These are phyloP conservation scores for Conistra vaccinii DNA, from an alignment of 2,888 invertebrate species.

Conservation along the genomic window DNA sequence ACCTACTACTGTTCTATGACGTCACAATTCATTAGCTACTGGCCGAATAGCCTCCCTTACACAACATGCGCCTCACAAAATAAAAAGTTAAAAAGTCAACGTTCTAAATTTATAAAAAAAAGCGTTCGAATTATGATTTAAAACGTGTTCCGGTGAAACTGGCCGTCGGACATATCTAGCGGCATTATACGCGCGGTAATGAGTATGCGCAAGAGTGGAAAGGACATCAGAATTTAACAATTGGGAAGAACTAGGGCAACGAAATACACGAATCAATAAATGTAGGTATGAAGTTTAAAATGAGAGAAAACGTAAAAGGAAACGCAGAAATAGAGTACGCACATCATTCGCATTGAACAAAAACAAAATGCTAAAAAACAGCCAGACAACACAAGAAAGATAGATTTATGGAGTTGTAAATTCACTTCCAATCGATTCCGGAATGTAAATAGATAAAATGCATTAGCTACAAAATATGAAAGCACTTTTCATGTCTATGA, in stretches of 20 bases:
- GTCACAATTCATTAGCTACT: constrained; percentile 56
- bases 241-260: neutral
- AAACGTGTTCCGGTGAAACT: constrained; percentile 91
- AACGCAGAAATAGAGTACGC: constrained; percentile 4
- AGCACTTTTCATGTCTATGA: constrained; percentile 56
- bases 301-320: neutral
- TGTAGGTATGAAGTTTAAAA: neutral
- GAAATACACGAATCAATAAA: neutral
- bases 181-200: constrained; percentile 89
- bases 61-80: constrained; percentile 63
- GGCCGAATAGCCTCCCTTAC: constrained; percentile 52
- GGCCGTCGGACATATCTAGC: constrained; percentile 89
- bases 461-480: constrained; percentile 58
- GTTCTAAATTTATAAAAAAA: constrained; percentile 86
- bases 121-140: constrained; percentile 90
- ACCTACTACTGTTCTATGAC: constrained; percentile 43
- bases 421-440: constrained; percentile 47
- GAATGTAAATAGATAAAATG: constrained; percentile 57
- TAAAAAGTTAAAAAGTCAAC: constrained; percentile 84
- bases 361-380: constrained; percentile 25
- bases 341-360: constrained; percentile 7
- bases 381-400: constrained; percentile 45
- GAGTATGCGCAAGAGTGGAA: constrained; percentile 78
- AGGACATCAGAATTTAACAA: constrained; percentile 74
- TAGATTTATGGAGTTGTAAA: constrained; percentile 53